Evolutionary conservation across 2,888 invertebrate species (phyloP), one percentile per base, ranked within the genome.

Genomic region (Xestia xanthographa): DNA sequence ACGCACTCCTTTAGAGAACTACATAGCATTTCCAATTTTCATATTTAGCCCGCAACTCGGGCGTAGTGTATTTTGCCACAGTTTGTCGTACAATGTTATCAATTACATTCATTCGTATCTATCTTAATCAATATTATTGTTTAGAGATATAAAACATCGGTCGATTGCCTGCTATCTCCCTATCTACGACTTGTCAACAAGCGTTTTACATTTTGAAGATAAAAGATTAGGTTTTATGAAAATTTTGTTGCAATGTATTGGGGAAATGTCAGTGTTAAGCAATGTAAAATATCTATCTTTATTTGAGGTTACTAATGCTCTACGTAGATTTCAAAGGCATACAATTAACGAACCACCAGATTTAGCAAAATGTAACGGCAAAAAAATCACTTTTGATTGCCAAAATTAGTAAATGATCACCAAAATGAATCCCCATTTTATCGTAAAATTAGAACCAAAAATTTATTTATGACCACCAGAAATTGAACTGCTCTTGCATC

Each of bases 161-260:
- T 80, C 81, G 87, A 90, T 92, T 89, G 89, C 65, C 70, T 83
- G 77, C 75, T 93, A 93, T 93, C 92, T 79, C 62, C 65, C 84
- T 91, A 92, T 93, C 91, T 87, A 90, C 85, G 86, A 92, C 90
- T 92, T 95, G 94, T 94, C 93, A 93, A 93, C 92, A 92, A 92
- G 90, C 90, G 88, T 92, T 92, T 92, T 93, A 93, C 91, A 92
- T 92, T 93, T 93, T 81, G 87, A 86, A 82, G 93, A 94, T 94
- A 93, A 92, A 84, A 89, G 85, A 89, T 92, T 91, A 88, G 75
- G 80, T 85, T 86, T 85, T 89, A 90, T 87, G 79, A 85, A 84
- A 72, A 79, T 75, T 80, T 82, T 70, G 76, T 80, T 80, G 82
- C 79, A 86, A 84, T 87, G 82, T 83, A 77, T 12, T 3, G 2